These are phyloP conservation scores for Caenorhabditis sp. DNA, from an alignment of 2,888 invertebrate species.

Conservation along the genomic window DNA sequence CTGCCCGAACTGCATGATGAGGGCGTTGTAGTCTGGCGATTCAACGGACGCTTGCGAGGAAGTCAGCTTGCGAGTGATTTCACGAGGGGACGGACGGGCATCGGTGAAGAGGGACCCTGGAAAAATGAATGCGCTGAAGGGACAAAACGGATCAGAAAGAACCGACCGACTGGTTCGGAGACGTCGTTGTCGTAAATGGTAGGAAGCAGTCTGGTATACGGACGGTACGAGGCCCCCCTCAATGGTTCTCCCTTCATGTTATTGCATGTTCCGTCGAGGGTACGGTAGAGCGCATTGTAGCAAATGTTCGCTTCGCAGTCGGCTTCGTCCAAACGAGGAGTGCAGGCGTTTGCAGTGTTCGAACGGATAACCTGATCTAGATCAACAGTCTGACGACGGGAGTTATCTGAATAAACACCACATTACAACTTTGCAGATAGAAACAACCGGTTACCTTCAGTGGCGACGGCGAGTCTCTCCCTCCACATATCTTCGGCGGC, in stretches of 20 bases:
- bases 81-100: slow-evolving; percentile 72
- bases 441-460: slow-evolving; percentile 71
- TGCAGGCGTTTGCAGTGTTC: slow-evolving; percentile 78
- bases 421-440: neutral
- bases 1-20: slow-evolving; percentile 77
- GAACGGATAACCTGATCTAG: slow-evolving; percentile 73
- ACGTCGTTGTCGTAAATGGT: slow-evolving; percentile 77
- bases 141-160: neutral
- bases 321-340: slow-evolving; percentile 76
- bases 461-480: slow-evolving; percentile 68
- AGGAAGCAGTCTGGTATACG: slow-evolving; percentile 79
- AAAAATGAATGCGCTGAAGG: neutral
- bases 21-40: slow-evolving; percentile 74
- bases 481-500: slow-evolving; percentile 75
- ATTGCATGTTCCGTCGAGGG: slow-evolving; percentile 94
- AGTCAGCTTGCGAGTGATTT: slow-evolving; percentile 69
- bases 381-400: slow-evolving; percentile 67
- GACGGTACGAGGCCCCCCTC: slow-evolving; percentile 92
- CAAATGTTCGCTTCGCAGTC: slow-evolving; percentile 77
- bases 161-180: slow-evolving; percentile 75
- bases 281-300: slow-evolving; percentile 81
- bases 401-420: slow-evolving; percentile 55
- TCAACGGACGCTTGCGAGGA: slow-evolving; percentile 74
- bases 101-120: slow-evolving; percentile 64
- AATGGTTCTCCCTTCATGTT: slow-evolving; percentile 88